Percentiles rank a stretch among this genome's conserved stretches.
phyloP scores from a whole-genome alignment of 2,113 vertebrate genomes.

The Myotis brandtii region DNA sequence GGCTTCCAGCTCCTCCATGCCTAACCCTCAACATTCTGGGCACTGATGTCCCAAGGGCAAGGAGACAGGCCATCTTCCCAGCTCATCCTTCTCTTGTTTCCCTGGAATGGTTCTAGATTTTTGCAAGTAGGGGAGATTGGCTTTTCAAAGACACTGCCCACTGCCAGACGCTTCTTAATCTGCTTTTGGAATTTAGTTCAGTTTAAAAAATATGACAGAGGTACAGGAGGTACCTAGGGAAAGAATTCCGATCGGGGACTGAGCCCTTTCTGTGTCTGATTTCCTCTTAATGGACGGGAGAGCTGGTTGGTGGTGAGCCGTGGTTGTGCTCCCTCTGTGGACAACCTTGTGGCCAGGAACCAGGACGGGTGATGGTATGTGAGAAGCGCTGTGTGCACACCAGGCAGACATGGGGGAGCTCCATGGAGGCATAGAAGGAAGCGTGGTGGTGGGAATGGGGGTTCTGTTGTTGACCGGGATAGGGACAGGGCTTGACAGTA shows the following conservation, averaged over 20 bases:
- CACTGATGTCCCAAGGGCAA: no score
- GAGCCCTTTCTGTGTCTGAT: background rate
- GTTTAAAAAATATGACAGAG: no score
- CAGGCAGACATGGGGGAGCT: background rate
- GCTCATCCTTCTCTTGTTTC: background rate
- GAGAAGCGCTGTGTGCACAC: background rate
- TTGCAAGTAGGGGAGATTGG: background rate
- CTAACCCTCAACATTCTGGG: background rate
- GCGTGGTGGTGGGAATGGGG: rapidly evolving
- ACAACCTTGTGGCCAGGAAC: background rate
- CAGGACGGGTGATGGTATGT: rapidly evolving
- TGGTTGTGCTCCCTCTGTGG: rapidly evolving
- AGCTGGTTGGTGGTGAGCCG: rapidly evolving
- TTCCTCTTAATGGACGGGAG: background rate
- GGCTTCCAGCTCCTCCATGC: background rate
- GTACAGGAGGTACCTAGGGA: no score
- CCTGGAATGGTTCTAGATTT: background rate
- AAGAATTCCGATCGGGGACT: rapidly evolving
- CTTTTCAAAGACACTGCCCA: no score
- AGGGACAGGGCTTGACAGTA: no score
- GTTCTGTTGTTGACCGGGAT: no score
- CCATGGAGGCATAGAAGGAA: rapidly evolving
- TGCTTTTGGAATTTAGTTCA: no score
- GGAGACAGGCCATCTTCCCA: background rate
- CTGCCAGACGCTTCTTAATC: no score